Evolutionary conservation across 23 tunicate species (phyloP).

Genomic region (Phallusia fumigata): DNA sequence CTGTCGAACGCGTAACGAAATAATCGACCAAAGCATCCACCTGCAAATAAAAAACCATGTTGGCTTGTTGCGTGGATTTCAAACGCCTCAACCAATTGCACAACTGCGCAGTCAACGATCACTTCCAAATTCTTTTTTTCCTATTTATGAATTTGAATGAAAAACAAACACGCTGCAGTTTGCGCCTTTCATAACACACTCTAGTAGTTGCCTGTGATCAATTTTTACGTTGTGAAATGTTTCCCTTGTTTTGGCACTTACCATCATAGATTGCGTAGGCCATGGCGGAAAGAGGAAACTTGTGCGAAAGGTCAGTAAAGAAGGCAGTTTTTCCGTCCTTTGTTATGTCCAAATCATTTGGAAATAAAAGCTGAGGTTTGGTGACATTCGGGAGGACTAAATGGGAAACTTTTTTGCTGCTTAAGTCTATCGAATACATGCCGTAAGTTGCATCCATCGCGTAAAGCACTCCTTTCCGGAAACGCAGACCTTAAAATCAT

Average conservation of each 20-base stretch:
- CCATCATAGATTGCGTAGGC: constrained; percentile 18
- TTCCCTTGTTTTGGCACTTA: not conserved
- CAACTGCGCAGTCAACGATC: too few relatives aligned
- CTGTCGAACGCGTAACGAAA: constrained; percentile 26
- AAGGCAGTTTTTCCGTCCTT: constrained; percentile 27
- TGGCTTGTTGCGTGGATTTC: too few relatives aligned
- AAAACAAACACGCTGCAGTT: too few relatives aligned
- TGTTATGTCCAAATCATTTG: constrained; percentile 49
- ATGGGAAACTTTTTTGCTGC: not conserved
- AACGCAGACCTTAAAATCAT: not conserved
- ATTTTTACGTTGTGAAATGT: too few relatives aligned
- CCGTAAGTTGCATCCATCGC: constrained; percentile 61
- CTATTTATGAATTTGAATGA: too few relatives aligned
- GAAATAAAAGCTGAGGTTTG: constrained; percentile 27
- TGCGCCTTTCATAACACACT: too few relatives aligned
- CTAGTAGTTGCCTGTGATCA: too few relatives aligned
- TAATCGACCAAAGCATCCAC: constrained; percentile 45
- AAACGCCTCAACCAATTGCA: too few relatives aligned
- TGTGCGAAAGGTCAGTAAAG: constrained; percentile 39
- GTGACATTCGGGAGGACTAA: constrained; percentile 18
- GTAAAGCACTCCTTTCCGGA: not conserved
- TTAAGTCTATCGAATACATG: constrained; percentile 29
- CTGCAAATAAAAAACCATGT: constrained; percentile 19
- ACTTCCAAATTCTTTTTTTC: too few relatives aligned
- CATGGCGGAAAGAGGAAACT: constrained; percentile 8